Conservation (phyloP, 2,888 invertebrate genomes). For the Xestia sexstrigata region DNA sequence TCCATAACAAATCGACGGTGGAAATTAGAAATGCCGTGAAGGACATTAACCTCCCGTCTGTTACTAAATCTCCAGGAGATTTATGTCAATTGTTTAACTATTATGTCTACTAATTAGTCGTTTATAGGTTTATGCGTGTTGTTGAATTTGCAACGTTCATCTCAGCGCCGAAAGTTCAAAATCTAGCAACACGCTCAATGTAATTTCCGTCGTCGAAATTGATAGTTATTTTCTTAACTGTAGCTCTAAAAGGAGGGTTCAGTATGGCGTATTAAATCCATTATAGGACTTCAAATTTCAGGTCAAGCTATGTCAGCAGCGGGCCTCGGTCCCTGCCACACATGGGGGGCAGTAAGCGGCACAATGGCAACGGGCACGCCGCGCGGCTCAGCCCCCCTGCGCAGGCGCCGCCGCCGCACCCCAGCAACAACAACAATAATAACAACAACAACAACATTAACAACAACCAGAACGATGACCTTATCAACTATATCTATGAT, state of each 20-base stretch:
- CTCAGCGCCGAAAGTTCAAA: background rate
- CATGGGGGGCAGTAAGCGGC: conserved; percentile 83
- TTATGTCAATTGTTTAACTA: no score
- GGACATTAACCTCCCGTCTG: no score
- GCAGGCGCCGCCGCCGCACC: conserved; percentile 72
- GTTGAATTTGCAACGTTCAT: background rate
- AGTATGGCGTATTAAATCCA: conserved; percentile 51
- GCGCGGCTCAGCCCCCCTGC: conserved; percentile 85
- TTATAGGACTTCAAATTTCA: conserved; percentile 68
- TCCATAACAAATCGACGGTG: background rate
- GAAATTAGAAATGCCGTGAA: background rate
- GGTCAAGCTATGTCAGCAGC: conserved; percentile 86
- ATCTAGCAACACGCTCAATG: background rate
- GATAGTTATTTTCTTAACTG: background rate
- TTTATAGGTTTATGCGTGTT: no score
- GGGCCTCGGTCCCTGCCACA: conserved; percentile 87
- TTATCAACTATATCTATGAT: conserved; percentile 95
- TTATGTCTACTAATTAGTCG: no score
- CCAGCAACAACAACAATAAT: conserved; percentile 42
- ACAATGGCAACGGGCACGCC: conserved; percentile 76
- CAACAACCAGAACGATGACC: conserved; percentile 92
- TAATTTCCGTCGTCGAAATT: background rate
- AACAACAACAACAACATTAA: conserved; percentile 80
- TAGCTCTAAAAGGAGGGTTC: background rate
- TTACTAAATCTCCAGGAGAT: no score